Evolutionary conservation across 1,140 invertebrate species (phyloP).

Genomic region (Globodera rostochiensis): DNA sequence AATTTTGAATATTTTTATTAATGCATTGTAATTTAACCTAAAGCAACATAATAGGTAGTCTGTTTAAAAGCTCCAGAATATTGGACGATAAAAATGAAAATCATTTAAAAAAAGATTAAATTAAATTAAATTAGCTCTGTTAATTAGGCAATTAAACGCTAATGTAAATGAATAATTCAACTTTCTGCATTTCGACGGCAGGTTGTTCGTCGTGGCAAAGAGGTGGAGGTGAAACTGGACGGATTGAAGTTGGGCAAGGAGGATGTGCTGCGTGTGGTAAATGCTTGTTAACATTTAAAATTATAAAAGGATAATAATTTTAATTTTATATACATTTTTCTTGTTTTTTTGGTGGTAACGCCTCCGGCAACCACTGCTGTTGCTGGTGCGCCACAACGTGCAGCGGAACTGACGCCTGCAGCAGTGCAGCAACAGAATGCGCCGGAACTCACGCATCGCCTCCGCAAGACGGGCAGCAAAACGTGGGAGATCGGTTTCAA

Average conservation of each 20-base stretch:
- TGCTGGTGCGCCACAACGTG: not conserved
- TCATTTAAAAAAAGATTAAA: not conserved
- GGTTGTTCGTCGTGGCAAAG: conserved; percentile 50
- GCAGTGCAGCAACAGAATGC: not conserved
- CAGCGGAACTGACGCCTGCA: conserved; percentile 2
- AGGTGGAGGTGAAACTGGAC: conserved; percentile 64
- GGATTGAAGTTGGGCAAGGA: conserved; percentile 61
- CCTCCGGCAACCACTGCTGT: conserved; percentile 12
- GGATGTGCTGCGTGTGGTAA: conserved; percentile 50
- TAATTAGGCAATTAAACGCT: too few species aligned
- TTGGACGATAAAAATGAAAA: too few species aligned
- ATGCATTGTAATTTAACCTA: too few species aligned
- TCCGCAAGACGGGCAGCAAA: conserved; percentile 60
- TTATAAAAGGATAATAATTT: not conserved
- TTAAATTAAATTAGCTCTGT: not conserved
- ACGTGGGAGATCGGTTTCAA: conserved; percentile 63
- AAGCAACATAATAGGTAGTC: too few species aligned
- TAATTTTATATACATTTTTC: too few species aligned
- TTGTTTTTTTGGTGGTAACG: conserved; percentile 34
- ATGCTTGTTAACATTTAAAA: too few species aligned
- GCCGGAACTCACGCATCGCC: conserved; percentile 45
- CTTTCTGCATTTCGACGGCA: not conserved
- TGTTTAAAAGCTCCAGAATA: too few species aligned
- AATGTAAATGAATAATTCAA: too few species aligned
- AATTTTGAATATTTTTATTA: too few species aligned